These are phyloP conservation scores for Melieria crassipennis DNA, from an alignment of 2,888 invertebrate genomes.

Conservation along the genomic window DNA sequence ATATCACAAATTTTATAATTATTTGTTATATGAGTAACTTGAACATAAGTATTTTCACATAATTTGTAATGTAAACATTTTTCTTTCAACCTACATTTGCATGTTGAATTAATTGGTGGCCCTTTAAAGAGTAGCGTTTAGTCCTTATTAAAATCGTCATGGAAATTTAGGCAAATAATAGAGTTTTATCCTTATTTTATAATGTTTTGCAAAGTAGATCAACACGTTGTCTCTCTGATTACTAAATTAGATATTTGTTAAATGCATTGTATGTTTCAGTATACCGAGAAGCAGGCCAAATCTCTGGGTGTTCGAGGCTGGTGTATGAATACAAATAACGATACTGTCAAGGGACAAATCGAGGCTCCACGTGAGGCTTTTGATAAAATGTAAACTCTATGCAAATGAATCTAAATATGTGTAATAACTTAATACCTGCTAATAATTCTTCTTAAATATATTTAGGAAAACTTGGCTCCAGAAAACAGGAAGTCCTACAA, in stretches of 20 bases:
- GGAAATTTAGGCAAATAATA: background rate
- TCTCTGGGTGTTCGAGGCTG: constrained; percentile 71
- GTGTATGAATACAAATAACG: constrained; percentile 73
- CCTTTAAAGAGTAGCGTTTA: too few species aligned
- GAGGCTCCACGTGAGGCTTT: constrained; percentile 69
- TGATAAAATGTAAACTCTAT: constrained; percentile 67
- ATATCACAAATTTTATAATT: too few species aligned
- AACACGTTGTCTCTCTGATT: too few species aligned
- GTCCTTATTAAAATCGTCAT: background rate
- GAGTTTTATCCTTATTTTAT: background rate
- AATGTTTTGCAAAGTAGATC: too few species aligned
- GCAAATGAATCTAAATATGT: background rate
- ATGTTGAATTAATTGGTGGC: too few species aligned
- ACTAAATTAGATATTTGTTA: background rate
- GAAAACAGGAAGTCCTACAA: constrained; percentile 78
- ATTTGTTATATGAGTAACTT: too few species aligned
- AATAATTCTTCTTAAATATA: constrained; percentile 20
- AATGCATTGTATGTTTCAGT: constrained; percentile 59
- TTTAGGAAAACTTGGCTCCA: constrained; percentile 66
- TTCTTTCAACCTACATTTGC: too few species aligned
- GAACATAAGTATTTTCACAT: too few species aligned
- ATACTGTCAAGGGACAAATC: constrained; percentile 72
- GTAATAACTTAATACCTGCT: background rate
- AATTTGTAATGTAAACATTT: too few species aligned
- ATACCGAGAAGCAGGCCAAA: constrained; percentile 70